These are phyloP conservation scores for Porites evermanni DNA, from an alignment of 92 coral and sea anemone species.

Conservation along the genomic window DNA sequence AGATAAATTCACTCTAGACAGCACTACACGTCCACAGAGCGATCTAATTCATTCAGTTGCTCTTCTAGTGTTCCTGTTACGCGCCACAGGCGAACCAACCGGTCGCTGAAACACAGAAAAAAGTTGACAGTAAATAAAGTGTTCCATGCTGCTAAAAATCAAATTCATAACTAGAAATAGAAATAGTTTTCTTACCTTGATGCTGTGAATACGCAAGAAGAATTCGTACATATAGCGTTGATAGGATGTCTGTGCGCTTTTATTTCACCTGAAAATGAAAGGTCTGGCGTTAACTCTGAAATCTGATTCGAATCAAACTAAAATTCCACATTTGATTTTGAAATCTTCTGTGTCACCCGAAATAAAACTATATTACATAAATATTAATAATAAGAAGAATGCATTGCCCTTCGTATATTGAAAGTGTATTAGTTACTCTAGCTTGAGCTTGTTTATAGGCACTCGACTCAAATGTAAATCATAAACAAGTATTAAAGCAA, in stretches of 20 bases:
- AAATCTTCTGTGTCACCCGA: too few relatives aligned
- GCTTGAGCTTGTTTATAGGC: too few relatives aligned
- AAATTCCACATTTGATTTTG: too few relatives aligned
- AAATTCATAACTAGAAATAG: background rate
- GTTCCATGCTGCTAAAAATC: background rate
- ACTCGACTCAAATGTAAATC: too few relatives aligned
- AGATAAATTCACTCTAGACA: background rate
- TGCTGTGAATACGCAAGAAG: constrained; percentile 97
- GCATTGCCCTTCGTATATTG: too few relatives aligned
- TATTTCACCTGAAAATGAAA: constrained; percentile 76
- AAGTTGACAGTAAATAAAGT: too few relatives aligned
- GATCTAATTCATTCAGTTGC: constrained; percentile 72
- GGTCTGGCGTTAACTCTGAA: too few relatives aligned
- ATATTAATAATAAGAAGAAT: too few relatives aligned
- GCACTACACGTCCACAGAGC: constrained; percentile 69
- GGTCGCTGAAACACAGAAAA: constrained; percentile 76
- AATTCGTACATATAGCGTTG: constrained; percentile 93
- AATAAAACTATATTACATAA: too few relatives aligned
- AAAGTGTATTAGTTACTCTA: too few relatives aligned
- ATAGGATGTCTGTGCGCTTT: constrained; percentile 98
- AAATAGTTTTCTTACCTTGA: constrained; percentile 71
- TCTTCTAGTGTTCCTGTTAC: constrained; percentile 94
- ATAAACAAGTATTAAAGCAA: too few relatives aligned
- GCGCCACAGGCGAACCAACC: constrained; percentile 97
- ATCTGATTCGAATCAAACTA: too few relatives aligned